phyloP scores from a whole-genome alignment of 2,797 vertebrate species.

The Urosaurus nigricauda region DNA sequence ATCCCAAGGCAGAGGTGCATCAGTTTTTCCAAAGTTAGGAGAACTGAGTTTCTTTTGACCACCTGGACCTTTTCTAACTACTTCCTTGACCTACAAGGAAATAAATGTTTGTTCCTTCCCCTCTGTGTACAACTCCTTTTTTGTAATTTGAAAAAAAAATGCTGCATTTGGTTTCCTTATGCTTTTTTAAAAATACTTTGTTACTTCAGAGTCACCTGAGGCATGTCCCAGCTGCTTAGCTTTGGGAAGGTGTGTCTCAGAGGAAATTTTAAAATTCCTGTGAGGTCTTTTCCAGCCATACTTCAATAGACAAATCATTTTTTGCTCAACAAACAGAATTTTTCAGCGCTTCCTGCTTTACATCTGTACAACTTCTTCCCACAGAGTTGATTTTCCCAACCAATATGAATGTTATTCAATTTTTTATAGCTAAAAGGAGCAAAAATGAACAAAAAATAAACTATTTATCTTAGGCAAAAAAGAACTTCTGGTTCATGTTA shows the following conservation, averaged over 20 bases:
- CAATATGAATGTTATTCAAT: neutral
- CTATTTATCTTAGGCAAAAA: neutral
- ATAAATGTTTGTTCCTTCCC: neutral
- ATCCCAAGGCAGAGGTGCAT: neutral
- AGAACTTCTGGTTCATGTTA: conserved; percentile 21
- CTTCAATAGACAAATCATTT: rapidly evolving
- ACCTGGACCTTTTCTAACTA: neutral
- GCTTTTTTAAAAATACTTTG: neutral
- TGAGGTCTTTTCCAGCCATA: neutral
- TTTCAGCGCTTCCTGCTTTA: conserved; percentile 1
- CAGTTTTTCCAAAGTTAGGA: neutral
- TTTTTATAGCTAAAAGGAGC: neutral
- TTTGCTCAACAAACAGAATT: conserved; percentile 35
- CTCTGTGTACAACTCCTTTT: neutral
- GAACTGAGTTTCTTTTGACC: neutral
- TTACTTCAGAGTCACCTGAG: neutral
- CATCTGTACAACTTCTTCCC: conserved; percentile 21
- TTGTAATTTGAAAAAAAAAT: neutral
- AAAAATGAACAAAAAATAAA: neutral
- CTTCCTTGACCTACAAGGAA: neutral
- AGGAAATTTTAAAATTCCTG: neutral
- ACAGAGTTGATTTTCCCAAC: conserved; percentile 29
- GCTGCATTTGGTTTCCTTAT: neutral
- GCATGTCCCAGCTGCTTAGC: neutral
- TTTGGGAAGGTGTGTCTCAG: neutral